Conservation (phyloP, 2,888 invertebrate genomes). For the Pheosia gnoma region DNA sequence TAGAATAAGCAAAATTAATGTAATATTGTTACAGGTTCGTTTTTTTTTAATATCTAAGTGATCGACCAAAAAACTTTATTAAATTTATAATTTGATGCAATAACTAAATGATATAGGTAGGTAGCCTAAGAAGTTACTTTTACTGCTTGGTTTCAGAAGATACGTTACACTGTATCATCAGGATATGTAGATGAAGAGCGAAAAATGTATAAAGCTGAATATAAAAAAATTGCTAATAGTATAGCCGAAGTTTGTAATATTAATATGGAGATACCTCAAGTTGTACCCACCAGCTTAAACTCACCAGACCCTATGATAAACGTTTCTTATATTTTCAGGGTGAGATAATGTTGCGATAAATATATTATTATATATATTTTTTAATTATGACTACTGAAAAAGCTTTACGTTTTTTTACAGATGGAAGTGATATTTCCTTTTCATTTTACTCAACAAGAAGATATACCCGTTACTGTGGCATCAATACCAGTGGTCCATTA, state of each 20-base stretch:
- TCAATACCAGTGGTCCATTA: constrained; percentile 62
- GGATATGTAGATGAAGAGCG: constrained; percentile 64
- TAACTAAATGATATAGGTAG: background rate
- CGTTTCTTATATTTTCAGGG: constrained; percentile 65
- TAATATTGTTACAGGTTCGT: constrained; percentile 64
- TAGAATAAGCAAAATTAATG: constrained; percentile 57
- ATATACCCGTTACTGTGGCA: constrained; percentile 58
- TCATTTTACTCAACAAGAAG: constrained; percentile 54
- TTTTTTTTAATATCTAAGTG: background rate
- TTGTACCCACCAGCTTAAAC: constrained; percentile 63
- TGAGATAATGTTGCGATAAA: constrained; percentile 31
- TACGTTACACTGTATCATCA: constrained; percentile 57
- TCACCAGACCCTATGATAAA: constrained; percentile 59
- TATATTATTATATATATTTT: too few relatives aligned
- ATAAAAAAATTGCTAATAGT: constrained; percentile 50
- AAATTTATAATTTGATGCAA: too few relatives aligned
- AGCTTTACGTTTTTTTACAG: constrained; percentile 44
- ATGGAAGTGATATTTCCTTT: constrained; percentile 54
- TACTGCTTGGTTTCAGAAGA: constrained; percentile 56
- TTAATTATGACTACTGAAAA: background rate
- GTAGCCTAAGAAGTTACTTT: background rate
- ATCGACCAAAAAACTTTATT: too few relatives aligned
- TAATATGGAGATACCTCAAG: constrained; percentile 64
- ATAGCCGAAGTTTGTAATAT: constrained; percentile 55
- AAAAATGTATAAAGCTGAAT: constrained; percentile 49